Evolutionary conservation across 2,888 invertebrate species (phyloP), one percentile per base, ranked within the genome.

Genomic region (Aphodius sticticus): DNA sequence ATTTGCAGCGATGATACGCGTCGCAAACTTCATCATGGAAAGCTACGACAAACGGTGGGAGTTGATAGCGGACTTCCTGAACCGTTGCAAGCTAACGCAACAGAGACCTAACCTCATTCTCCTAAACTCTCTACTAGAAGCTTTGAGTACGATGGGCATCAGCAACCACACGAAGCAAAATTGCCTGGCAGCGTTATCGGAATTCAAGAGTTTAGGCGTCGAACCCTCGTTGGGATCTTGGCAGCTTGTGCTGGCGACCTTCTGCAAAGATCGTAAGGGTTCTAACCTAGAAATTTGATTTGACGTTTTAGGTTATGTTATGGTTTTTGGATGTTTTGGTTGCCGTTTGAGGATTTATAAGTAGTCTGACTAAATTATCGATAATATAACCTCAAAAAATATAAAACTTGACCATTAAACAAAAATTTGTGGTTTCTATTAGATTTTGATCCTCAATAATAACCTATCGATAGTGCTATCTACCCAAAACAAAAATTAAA

Each of bases 171-270:
- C 90, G 0, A 90, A 90, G 84, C 87, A 88, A 4, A 86, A 90
- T 15, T 89, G 91, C 5, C 86, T 93, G 0, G 89, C 90, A 81
- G 87, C 92, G 0, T 86, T 95, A 4, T 84, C 91, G 2, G 95
- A 96, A 87, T 95, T 96, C 87, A 92, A 90, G 83, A 86, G 87
- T 9, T 84, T 95, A 0, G 93, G 93, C 9, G 92, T 97, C 35
- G 91, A 94, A 85, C 96, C 96, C 0, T 93, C 93, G 16, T 89
- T 97, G 6, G 93, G 93, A 0, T 92, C 94, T 0, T 97, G 95
- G 90, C 94, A 94, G 87, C 93, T 93, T 85, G 85, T 96, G 0
- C 88, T 97, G 15, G 91, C 91, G 76, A 91, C 93, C 75, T 95
- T 93, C 87, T 95, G 93, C 85, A 92, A 92, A 86, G 94, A 95